Percentiles rank a stretch among this genome's conserved stretches.
Conservation (phyloP, 2,797 vertebrate genomes). For the Coranthus polyacanthus region DNA sequence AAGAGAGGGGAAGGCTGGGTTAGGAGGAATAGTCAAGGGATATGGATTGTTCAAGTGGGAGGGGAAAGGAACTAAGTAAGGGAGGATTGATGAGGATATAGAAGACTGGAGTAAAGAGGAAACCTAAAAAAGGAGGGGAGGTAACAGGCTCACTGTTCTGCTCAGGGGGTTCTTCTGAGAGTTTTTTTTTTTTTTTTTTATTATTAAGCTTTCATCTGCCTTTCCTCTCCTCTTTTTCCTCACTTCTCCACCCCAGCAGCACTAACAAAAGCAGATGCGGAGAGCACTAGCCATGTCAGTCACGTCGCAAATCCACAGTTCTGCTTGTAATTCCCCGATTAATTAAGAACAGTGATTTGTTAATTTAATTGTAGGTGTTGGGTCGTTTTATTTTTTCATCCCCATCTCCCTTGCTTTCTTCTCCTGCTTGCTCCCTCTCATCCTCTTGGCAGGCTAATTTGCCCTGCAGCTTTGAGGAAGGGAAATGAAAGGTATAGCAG, state of each 20-base stretch:
- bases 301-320: slow-evolving; percentile 59
- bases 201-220: slow-evolving; percentile 79
- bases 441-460: slow-evolving; percentile 74
- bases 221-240: slow-evolving; percentile 55
- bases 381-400: slow-evolving; percentile 25
- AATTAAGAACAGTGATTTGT: slow-evolving; percentile 78
- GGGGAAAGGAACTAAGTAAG: slow-evolving; percentile 24
- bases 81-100: slow-evolving; percentile 45
- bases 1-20: slow-evolving; percentile 1
- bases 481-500: slow-evolving; percentile 74
- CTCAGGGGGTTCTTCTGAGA: slow-evolving; percentile 70
- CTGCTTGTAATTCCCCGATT: slow-evolving; percentile 70
- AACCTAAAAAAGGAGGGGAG: slow-evolving; percentile 43
- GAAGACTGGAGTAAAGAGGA: slow-evolving; percentile 56
- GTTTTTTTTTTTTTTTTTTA: slow-evolving; percentile 44
- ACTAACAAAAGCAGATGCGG: slow-evolving; percentile 59
- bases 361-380: slow-evolving; percentile 74
- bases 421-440: slow-evolving; percentile 61
- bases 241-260: slow-evolving; percentile 51
- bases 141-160: slow-evolving; percentile 62
- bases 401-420: slow-evolving; percentile 51
- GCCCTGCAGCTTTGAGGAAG: slow-evolving; percentile 67
- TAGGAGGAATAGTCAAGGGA: slow-evolving; percentile 28
- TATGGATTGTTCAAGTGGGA: slow-evolving; percentile 32
- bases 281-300: slow-evolving; percentile 63